phyloP scores from a whole-genome alignment of 1,140 invertebrate genomes.

The Akabosia matsudoensis region DNA sequence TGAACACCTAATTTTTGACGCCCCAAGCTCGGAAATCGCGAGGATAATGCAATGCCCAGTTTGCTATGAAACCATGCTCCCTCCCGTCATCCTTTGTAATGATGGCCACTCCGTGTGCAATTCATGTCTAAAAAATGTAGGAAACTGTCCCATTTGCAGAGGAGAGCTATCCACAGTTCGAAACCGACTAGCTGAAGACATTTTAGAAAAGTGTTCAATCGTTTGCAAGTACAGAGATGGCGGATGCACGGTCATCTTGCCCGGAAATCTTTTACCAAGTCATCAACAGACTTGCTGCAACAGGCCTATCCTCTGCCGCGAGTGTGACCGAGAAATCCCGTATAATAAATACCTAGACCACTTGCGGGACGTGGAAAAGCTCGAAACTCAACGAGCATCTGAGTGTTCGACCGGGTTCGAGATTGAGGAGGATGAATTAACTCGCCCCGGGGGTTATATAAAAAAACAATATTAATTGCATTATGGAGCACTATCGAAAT shows the following conservation, averaged over 20 bases:
- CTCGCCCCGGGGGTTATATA: background rate
- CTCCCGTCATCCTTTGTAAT: background rate
- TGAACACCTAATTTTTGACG: too few relatives aligned
- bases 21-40: background rate
- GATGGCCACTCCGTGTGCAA: conserved; percentile 11
- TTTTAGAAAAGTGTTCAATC: conserved; percentile 13
- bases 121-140: background rate
- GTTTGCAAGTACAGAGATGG: background rate
- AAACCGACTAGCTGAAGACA: conserved; percentile 10
- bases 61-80: conserved; percentile 17
- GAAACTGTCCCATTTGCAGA: conserved; percentile 12
- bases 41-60: conserved; percentile 15
- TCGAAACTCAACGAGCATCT: background rate
- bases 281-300: background rate
- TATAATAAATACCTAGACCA: conserved; percentile 7
- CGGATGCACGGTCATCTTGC: background rate
- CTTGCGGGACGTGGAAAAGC: background rate
- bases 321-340: conserved; percentile 13
- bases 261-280: background rate
- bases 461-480: background rate
- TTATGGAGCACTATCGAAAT: background rate
- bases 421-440: background rate
- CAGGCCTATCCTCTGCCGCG: conserved; percentile 15
- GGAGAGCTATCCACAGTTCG: background rate
- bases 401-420: conserved; percentile 19